Evolutionary conservation across 2,888 invertebrate species (phyloP).

Genomic region (Dryomyza anilis): DNA sequence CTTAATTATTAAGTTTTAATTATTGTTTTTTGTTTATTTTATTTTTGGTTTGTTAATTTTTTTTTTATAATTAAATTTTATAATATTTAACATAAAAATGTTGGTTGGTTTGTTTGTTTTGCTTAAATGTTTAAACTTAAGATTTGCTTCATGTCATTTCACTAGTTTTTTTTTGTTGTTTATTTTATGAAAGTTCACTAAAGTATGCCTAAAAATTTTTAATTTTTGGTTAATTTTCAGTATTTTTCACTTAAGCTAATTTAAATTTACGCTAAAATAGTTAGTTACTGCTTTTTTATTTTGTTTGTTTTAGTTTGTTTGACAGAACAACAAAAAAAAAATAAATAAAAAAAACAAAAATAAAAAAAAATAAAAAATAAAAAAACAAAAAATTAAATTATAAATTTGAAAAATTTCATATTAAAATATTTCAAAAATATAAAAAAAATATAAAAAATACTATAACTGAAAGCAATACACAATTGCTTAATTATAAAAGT

Average conservation of each 20-base stretch:
- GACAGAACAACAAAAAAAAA: too few species aligned
- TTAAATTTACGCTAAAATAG: constrained; percentile 18
- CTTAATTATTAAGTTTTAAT: constrained; percentile 1
- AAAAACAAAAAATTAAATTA: background rate
- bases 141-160: constrained; percentile 10
- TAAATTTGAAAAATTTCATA: background rate
- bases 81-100: constrained; percentile 11
- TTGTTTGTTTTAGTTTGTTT: background rate
- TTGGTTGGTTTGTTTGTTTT: constrained; percentile 30
- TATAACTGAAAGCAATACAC: too few species aligned
- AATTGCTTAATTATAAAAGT: too few species aligned
- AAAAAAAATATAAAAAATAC: background rate
- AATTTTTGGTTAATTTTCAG: constrained; percentile 16
- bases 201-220: constrained; percentile 28
- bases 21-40: constrained; percentile 7
- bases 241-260: constrained; percentile 24
- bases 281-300: constrained; percentile 5
- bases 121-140: constrained; percentile 24
- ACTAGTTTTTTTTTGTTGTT: constrained; percentile 15
- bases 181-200: too few species aligned
- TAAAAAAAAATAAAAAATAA: background rate
- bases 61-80: background rate
- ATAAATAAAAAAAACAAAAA: background rate
- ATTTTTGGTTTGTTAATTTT: background rate
- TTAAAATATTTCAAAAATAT: background rate